These are phyloP conservation scores for Upupa epops DNA, from an alignment of 2,113 vertebrate species.

Conservation along the genomic window DNA sequence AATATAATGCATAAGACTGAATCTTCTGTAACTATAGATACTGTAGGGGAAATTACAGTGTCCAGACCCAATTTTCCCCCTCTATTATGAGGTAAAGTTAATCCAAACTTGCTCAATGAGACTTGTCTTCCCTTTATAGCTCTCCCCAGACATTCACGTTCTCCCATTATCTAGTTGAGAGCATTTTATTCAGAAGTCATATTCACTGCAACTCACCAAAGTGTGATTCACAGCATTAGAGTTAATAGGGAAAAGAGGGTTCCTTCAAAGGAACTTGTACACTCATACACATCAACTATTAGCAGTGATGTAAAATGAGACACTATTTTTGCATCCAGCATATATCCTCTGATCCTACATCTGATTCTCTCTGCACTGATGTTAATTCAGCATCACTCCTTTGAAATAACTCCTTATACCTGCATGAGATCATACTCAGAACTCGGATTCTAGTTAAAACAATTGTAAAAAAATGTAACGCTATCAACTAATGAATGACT, in stretches of 20 bases:
- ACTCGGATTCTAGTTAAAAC: not conserved
- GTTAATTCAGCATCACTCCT: not conserved
- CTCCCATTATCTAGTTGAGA: not conserved
- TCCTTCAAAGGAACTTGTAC: not conserved
- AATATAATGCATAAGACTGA: not conserved
- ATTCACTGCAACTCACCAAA: not conserved
- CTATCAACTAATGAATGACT: not conserved
- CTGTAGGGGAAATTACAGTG: not conserved
- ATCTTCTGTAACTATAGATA: not conserved
- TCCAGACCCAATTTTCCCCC: not conserved
- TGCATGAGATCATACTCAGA: not conserved
- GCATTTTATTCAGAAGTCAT: not conserved
- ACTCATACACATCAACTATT: not conserved
- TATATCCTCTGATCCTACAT: not conserved
- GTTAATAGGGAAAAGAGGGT: not conserved
- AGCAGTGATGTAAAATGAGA: not conserved
- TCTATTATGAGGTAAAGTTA: not conserved
- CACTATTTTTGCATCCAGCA: not conserved
- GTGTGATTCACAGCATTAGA: not conserved
- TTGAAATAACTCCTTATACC: not conserved
- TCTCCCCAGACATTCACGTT: not conserved
- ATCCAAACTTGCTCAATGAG: not conserved
- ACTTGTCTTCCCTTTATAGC: not conserved
- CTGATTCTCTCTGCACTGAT: not conserved
- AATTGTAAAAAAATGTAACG: not conserved